Evolutionary conservation across 2,888 invertebrate species (phyloP).

Genomic region (Craniophora ligustri): DNA sequence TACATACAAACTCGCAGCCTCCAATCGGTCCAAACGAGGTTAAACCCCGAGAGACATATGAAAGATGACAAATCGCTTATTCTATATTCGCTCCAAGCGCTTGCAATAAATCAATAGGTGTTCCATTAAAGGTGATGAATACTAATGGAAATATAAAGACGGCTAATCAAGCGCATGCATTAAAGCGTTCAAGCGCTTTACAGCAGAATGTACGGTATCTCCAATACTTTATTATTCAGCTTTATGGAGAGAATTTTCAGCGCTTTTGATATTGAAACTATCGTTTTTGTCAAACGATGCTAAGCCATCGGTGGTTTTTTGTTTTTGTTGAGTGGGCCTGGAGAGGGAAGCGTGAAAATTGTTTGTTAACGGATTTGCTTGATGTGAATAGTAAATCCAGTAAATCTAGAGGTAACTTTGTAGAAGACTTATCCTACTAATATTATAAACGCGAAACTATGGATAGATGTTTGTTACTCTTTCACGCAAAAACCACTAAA

Average conservation of each 20-base stretch:
- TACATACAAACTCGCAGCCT: slow-evolving; percentile 25
- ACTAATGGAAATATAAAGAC: slow-evolving; percentile 48
- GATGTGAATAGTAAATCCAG: slow-evolving; percentile 6
- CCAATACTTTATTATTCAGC: slow-evolving; percentile 28
- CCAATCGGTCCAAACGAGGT: slow-evolving; percentile 18
- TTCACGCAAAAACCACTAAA: too few species aligned
- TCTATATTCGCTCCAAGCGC: slow-evolving; percentile 27
- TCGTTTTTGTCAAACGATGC: slow-evolving; percentile 33
- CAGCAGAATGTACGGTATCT: slow-evolving; percentile 16
- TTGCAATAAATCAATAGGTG: slow-evolving; percentile 44
- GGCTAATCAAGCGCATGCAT: slow-evolving; percentile 28
- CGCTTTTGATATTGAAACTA: slow-evolving; percentile 45
- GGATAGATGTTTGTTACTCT: too few species aligned
- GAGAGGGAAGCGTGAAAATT: slow-evolving; percentile 24
- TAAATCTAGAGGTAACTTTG: not conserved
- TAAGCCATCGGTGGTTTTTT: slow-evolving; percentile 17
- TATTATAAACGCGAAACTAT: too few species aligned
- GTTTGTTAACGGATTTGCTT: slow-evolving; percentile 19
- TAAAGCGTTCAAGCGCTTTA: slow-evolving; percentile 33
- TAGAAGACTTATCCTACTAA: too few species aligned
- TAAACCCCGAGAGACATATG: slow-evolving; percentile 19
- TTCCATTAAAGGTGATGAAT: slow-evolving; percentile 42
- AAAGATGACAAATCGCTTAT: slow-evolving; percentile 48
- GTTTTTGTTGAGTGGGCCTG: slow-evolving; percentile 3
- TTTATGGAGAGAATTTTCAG: slow-evolving; percentile 28